Evolutionary conservation across 2,113 vertebrate genomes (phyloP), one percentile per base, ranked within the genome.

Genomic region (Bucco capensis): DNA sequence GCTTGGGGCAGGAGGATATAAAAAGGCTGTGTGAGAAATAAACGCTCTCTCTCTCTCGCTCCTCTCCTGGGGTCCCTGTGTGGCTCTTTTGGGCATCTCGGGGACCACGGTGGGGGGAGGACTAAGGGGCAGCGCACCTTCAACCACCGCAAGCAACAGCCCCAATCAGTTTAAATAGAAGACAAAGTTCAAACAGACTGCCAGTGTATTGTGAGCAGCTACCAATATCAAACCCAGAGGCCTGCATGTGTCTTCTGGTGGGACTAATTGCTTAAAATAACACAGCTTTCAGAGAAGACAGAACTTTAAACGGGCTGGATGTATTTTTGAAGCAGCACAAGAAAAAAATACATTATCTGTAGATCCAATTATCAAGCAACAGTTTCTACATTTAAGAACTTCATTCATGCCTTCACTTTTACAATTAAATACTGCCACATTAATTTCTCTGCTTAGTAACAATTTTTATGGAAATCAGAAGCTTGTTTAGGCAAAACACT

Each of bases 241-340:
- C 28, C 65, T 83, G 30, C n/a, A 60, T 31, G 53, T 77, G 28
- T 79, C 57, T 89, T 64, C 60, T 40, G n/a, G 19, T 57, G 37
- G 53, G 54, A 81, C 64, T 60, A 23, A 50, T 31, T 71, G 73
- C 56, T 60, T 74, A 66, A 89, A 94, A 74, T 57, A 90, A 93
- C 33, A 64, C 44, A 90, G 60, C 47, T 81, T 84, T 84, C 72
- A 56, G 47, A 91, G 62, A 67, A 95, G 82, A 84, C 1, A 5
- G 62, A 88, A 25, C 72, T 89, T 90, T 37, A 54, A 53, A 80
- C 23, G 71, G 51, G 51, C 69, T 88, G 65, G 57, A 53, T 86
- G 40, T 90, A 47, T 86, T 94, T 93, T 76, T 76, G 66, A 90
- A 95, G 90, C 83, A 86, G 66, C 73, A 86, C 50, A 84, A 86